Evolutionary conservation across 2,113 vertebrate species (phyloP).

Genomic region (Aleadryas rufinucha): DNA sequence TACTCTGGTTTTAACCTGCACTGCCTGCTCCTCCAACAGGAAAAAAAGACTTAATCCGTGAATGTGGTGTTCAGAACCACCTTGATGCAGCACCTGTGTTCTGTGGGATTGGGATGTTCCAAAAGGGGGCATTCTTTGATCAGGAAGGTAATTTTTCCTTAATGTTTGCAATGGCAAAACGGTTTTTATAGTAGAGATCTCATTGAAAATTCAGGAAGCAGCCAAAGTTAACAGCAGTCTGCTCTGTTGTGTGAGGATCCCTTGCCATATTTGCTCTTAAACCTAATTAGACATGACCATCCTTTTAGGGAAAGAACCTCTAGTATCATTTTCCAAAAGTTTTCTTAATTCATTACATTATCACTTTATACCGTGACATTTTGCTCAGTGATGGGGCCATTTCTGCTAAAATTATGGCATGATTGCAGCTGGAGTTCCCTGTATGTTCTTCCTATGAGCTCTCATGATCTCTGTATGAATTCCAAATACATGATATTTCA

Average conservation of each 20-base stretch:
- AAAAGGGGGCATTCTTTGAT: conserved; percentile 23
- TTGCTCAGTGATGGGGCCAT: background rate
- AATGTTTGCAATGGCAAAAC: background rate
- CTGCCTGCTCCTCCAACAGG: background rate
- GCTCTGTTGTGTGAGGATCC: conserved; percentile 26
- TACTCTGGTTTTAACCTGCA: background rate
- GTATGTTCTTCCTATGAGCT: background rate
- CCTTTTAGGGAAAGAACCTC: conserved; percentile 9
- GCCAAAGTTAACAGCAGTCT: conserved; percentile 44
- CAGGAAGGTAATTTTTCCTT: background rate
- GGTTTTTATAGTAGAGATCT: background rate
- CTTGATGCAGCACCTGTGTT: background rate
- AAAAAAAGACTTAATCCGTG: background rate
- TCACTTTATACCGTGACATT: background rate
- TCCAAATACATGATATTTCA: conserved; percentile 14
- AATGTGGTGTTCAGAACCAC: background rate
- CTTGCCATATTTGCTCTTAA: conserved; percentile 49
- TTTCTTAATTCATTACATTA: background rate
- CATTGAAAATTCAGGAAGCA: conserved; percentile 45
- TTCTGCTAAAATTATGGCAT: background rate
- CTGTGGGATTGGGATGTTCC: background rate
- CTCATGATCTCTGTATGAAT: background rate
- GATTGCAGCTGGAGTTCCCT: background rate
- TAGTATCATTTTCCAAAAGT: background rate
- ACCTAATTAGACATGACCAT: conserved; percentile 38